Evolutionary conservation across 2,888 invertebrate species (phyloP).

Genomic region (Eupithecia pulchellata): DNA sequence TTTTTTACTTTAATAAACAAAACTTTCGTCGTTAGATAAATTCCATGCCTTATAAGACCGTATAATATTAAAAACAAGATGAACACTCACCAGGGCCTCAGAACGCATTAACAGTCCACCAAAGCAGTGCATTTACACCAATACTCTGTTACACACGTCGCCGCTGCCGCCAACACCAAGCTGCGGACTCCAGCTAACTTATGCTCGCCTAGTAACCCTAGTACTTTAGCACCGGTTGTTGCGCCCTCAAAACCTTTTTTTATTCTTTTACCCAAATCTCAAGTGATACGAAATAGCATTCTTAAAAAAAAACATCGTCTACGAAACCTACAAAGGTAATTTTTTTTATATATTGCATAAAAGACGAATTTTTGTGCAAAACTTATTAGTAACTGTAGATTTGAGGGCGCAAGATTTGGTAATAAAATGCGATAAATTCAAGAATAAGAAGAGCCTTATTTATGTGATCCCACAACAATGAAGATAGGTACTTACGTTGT

Average conservation of each 20-base stretch:
- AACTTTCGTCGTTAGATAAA: background rate
- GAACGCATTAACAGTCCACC: conserved; percentile 84
- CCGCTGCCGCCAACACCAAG: conserved; percentile 80
- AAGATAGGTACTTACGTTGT: conserved; percentile 75
- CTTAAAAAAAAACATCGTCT: background rate
- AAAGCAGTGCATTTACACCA: conserved; percentile 85
- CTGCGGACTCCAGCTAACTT: conserved; percentile 82
- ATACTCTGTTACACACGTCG: conserved; percentile 80
- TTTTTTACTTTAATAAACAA: no score
- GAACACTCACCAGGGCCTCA: conserved; percentile 82
- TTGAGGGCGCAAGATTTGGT: conserved; percentile 63
- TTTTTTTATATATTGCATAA: background rate
- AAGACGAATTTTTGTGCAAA: background rate
- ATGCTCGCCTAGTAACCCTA: conserved; percentile 80
- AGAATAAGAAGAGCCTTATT: conserved; percentile 67
- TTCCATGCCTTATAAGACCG: conserved; percentile 31
- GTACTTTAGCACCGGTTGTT: conserved; percentile 68
- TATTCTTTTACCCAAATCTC: background rate
- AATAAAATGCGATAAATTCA: conserved; percentile 66
- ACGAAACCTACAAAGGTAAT: background rate
- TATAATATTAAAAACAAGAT: conserved; percentile 75
- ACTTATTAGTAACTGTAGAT: conserved; percentile 35
- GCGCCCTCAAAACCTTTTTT: conserved; percentile 62
- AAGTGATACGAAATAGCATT: background rate
- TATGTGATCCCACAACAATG: conserved; percentile 79